Evolutionary conservation across 2,113 vertebrate species (phyloP).

Genomic region (Genyomyrus donnyi): DNA sequence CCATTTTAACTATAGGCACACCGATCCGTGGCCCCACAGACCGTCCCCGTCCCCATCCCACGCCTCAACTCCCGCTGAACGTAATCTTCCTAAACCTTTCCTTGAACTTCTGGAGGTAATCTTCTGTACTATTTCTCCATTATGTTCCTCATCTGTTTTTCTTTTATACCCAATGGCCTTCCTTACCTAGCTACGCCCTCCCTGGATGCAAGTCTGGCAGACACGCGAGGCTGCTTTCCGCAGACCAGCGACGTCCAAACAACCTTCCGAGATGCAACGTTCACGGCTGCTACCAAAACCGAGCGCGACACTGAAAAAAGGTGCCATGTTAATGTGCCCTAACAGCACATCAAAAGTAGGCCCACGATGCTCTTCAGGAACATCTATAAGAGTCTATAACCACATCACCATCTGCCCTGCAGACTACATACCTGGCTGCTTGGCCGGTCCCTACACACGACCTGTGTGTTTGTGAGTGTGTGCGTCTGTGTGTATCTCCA

Average conservation of each 20-base stretch:
- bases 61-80: neutral
- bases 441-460: no score
- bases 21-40: neutral
- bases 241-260: neutral
- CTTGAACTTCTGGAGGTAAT: neutral
- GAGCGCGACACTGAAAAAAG: neutral
- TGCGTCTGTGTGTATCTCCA: constrained; percentile 47
- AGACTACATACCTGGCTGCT: neutral
- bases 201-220: neutral
- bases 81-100: neutral
- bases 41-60: neutral
- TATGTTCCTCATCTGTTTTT: neutral
- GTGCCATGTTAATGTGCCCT: neutral
- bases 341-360: neutral
- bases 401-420: neutral
- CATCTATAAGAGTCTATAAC: neutral
- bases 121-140: neutral
- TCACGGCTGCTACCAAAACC: neutral
- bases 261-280: neutral
- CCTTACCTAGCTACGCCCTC: neutral
- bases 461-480: constrained; percentile 26
- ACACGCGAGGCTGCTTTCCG: neutral
- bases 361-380: neutral
- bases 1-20: neutral
- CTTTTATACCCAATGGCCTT: neutral